Conservation (phyloP, 2,888 invertebrate genomes). For the Limnephilus rhombicus region DNA sequence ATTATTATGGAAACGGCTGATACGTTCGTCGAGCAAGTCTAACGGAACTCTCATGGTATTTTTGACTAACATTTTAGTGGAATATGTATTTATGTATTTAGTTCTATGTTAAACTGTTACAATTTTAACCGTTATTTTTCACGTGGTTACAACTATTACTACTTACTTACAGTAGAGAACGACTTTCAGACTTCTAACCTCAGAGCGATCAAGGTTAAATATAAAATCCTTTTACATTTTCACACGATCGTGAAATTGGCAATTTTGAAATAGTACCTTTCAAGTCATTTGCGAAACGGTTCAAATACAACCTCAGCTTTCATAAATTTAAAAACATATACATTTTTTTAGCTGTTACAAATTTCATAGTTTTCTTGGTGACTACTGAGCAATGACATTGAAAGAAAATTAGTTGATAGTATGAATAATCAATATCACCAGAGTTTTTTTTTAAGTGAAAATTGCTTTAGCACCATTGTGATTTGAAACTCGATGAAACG, state of each 20-base stretch:
- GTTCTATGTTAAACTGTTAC: background rate
- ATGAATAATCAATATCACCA: too few species aligned
- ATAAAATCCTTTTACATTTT: background rate
- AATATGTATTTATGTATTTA: background rate
- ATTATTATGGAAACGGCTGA: background rate
- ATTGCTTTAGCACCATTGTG: too few species aligned
- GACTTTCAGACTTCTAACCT: background rate
- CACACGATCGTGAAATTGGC: background rate
- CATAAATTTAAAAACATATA: background rate
- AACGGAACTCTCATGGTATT: background rate
- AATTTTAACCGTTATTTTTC: background rate
- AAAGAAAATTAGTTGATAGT: too few species aligned
- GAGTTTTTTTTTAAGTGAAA: too few species aligned
- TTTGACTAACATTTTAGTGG: background rate
- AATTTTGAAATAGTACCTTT: background rate
- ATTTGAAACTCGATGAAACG: too few species aligned
- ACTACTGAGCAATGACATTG: too few species aligned
- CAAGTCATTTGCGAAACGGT: background rate
- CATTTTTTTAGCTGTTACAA: background rate
- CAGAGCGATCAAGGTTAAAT: background rate
- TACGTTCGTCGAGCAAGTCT: background rate
- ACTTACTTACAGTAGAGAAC: background rate
- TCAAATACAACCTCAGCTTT: background rate
- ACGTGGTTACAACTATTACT: too few species aligned
- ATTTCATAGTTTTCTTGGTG: too few species aligned